phyloP scores from a whole-genome alignment of 2,113 vertebrate species.

The Pteropus alecto region DNA sequence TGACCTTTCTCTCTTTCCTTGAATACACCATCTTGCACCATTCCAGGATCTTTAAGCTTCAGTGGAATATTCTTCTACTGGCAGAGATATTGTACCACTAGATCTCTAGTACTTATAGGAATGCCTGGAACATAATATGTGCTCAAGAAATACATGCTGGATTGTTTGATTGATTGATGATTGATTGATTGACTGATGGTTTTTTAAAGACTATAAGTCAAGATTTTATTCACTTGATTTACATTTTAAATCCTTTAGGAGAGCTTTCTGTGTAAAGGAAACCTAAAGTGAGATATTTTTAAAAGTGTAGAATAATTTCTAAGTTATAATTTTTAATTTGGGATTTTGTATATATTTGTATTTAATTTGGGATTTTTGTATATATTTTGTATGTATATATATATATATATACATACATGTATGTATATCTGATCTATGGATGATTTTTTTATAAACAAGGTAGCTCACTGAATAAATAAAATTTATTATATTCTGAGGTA shows the following conservation, averaged over 20 bases:
- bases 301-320: neutral
- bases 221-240: conserved; percentile 14
- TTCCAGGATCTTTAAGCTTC: neutral
- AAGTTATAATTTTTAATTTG: neutral
- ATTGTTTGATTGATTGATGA: neutral
- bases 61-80: neutral
- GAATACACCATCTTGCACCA: neutral
- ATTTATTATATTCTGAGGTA: neutral
- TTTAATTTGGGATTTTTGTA: neutral
- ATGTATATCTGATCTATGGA: neutral
- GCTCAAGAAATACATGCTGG: neutral
- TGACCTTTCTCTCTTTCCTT: neutral
- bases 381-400: neutral
- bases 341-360: neutral
- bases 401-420: neutral
- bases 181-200: neutral
- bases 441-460: neutral
- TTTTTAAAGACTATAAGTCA: neutral
- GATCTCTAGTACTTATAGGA: neutral
- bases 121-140: neutral
- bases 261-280: neutral
- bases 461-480: neutral
- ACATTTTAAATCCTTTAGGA: neutral
- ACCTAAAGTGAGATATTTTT: neutral
- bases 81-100: neutral